Base-by-base conservation (phyloP, 2,888 invertebrate genomes). In the Melanchra persicariae region DNA sequence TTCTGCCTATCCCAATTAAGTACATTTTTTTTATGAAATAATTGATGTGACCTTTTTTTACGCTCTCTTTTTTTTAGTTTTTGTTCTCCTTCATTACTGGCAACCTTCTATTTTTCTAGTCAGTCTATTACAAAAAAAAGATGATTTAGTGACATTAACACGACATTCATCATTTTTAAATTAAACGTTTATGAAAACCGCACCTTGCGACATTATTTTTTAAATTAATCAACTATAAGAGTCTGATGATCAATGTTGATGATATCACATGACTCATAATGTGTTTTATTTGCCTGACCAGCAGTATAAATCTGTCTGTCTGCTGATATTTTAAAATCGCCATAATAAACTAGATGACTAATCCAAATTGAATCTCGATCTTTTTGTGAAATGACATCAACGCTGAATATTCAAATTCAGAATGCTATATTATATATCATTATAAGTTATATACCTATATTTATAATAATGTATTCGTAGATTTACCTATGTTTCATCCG, bases 331-430 rank as follows among this genome's bases (percentile, higher is more conserved):
- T 64, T 30, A 52, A 45, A 65, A 26, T 55, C 12, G 17, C 7
- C 49, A 55, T 62, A n/a, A 22, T 7, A 34, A 9, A 8, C n/a
- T n/a, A n/a, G 17, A 63, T 79, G 76, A 79, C 79, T 76, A 67
- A 79, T 55, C 12, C 37, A 45, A 51, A 54, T 37, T 0, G 19
- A 71, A 76, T 67, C 24, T n/a, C 10, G 54, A 66, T 63, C 2
- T 65, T 61, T 58, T 12, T 22, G 43, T 51, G 54, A 77, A 77
- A 67, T 81, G 66, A 63, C 77, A 60, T 81, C 66, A 77, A 81
- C n/a, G 26, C 40, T 43, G 9, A 59, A 63, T 72, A 66, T 54
- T 58, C 43, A 37, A 62, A 61, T 62, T 51, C 8, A 62, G 19
- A 49, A 7, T 34, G 8, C 3, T 26, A 12, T 34, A 17, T 5